Conservation (phyloP, 2,797 vertebrate genomes). For the Typhlichthys subterraneus region DNA sequence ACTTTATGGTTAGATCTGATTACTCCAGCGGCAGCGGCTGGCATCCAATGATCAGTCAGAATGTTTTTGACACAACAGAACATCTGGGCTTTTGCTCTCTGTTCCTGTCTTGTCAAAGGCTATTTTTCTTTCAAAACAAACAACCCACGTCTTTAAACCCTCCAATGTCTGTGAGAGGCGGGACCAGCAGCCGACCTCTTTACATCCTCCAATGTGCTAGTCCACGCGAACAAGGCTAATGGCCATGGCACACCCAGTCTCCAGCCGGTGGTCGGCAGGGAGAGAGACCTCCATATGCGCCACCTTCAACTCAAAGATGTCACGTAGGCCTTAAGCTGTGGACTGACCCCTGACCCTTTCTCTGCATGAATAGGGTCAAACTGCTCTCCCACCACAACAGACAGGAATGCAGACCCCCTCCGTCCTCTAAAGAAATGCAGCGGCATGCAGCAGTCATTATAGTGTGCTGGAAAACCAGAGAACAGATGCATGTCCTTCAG, state of each 20-base stretch:
- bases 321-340: constrained; percentile 8
- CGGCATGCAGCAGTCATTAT: constrained; percentile 67
- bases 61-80: constrained; percentile 52
- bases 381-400: constrained; percentile 58
- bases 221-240: not conserved
- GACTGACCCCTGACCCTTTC: constrained; percentile 18
- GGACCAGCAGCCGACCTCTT: not conserved
- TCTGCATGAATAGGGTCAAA: constrained; percentile 17
- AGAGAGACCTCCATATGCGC: constrained; percentile 54
- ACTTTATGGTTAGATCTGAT: constrained; percentile 47
- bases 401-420: constrained; percentile 72
- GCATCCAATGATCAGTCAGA: constrained; percentile 37
- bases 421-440: constrained; percentile 58
- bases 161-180: not conserved
- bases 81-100: constrained; percentile 48
- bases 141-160: not conserved
- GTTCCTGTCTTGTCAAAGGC: constrained; percentile 36
- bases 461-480: constrained; percentile 62
- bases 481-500: constrained; percentile 55
- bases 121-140: constrained; percentile 3
- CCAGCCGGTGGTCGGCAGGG: not conserved
- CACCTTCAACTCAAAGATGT: constrained; percentile 9
- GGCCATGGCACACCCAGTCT: no score
- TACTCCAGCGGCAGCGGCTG: no score
- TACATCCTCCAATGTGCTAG: not conserved